Evolutionary conservation across 2,797 vertebrate species (phyloP).

Genomic region (Crocodylus rhombifer): DNA sequence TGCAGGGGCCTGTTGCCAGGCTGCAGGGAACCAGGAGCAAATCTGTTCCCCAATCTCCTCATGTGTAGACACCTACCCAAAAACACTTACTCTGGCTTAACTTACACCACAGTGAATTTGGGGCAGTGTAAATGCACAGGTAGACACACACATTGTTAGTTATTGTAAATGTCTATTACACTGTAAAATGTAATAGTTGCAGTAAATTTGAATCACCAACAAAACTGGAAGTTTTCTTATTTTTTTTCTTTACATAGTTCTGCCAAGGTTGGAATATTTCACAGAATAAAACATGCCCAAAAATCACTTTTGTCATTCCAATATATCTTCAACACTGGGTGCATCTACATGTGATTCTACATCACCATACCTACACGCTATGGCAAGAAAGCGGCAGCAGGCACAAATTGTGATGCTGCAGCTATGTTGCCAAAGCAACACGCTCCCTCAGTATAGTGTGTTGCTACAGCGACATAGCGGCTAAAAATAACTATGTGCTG

Average conservation of each 20-base stretch:
- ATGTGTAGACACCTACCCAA: no score
- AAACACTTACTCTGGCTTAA: no score
- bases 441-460: no score
- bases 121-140: no score
- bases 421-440: no score
- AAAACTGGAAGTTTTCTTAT: neutral
- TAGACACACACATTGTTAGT: neutral
- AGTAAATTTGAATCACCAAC: neutral
- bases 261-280: neutral
- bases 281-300: neutral
- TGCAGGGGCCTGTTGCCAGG: no score
- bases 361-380: no score
- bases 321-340: neutral
- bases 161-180: neutral
- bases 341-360: neutral
- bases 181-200: neutral
- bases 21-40: no score
- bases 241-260: neutral
- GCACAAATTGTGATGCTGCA: neutral
- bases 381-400: neutral
- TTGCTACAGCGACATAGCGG: no score
- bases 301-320: neutral
- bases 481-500: no score
- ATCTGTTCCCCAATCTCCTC: no score
- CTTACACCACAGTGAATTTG: no score